Evolutionary conservation across 2,797 vertebrate species (phyloP).

Genomic region (Nyctalus aviator): DNA sequence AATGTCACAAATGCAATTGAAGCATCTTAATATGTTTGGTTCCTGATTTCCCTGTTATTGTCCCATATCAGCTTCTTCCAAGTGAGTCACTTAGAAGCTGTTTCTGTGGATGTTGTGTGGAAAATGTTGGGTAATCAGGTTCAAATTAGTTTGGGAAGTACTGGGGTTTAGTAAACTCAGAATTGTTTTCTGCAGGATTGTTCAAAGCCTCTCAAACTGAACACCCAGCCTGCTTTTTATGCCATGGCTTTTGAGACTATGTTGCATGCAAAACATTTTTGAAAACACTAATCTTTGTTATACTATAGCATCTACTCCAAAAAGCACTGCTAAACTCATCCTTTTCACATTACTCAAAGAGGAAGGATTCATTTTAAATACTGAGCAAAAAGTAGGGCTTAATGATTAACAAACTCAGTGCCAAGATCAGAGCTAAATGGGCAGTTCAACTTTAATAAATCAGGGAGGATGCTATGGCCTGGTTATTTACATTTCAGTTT

Average conservation of each 20-base stretch:
- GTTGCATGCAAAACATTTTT: slow-evolving; percentile 27
- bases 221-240: neutral
- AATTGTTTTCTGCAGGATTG: slow-evolving; percentile 9
- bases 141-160: slow-evolving; percentile 17
- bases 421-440: slow-evolving; percentile 36
- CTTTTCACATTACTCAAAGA: slow-evolving; percentile 47
- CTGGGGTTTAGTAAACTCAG: slow-evolving; percentile 35
- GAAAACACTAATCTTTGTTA: neutral
- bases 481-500: neutral
- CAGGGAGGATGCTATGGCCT: neutral
- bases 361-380: slow-evolving; percentile 25
- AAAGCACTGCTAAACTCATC: neutral
- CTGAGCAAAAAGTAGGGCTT: neutral
- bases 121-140: neutral
- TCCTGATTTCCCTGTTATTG: slow-evolving; percentile 27
- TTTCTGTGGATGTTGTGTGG: neutral
- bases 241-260: neutral
- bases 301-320: neutral
- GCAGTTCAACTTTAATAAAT: neutral
- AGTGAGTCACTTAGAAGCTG: neutral
- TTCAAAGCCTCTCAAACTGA: neutral
- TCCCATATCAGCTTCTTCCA: neutral
- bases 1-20: neutral
- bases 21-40: neutral
- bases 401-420: neutral